Percentiles rank a stretch among this genome's conserved stretches.
phyloP scores from a whole-genome alignment of 2,113 vertebrate species.

The Origma solitaria region DNA sequence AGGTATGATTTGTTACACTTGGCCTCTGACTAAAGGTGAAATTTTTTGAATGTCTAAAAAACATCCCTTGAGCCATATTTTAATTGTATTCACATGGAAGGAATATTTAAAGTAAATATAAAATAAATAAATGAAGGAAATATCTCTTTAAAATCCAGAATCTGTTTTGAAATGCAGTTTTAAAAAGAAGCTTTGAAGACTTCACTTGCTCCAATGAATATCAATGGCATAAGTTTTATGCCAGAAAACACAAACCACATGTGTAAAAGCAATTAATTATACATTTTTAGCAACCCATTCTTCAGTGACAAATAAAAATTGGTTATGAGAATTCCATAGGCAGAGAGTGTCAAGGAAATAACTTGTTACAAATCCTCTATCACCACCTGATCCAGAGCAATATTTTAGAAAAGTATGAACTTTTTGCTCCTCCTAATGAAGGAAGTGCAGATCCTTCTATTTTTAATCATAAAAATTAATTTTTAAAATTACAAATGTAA shows the following conservation, averaged over 20 bases:
- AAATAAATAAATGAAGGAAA: not conserved
- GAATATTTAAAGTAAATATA: not conserved
- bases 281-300: not conserved
- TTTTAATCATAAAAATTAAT: not conserved
- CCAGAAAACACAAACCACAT: not conserved
- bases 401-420: not conserved
- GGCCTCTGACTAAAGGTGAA: conserved; percentile 1
- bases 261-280: not conserved
- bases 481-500: not conserved
- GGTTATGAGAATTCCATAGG: not conserved
- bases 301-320: not conserved
- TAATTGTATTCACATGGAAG: not conserved
- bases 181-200: not conserved
- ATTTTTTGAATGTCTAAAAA: conserved; percentile 2
- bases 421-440: not conserved
- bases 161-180: not conserved
- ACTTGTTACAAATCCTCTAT: not conserved
- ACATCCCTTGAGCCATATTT: not conserved
- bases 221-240: not conserved
- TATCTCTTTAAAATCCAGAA: not conserved
- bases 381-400: not conserved
- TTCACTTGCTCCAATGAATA: not conserved
- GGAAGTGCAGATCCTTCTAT: not conserved
- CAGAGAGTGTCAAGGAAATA: not conserved
- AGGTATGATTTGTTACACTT: conserved; percentile 14